Conservation (phyloP, 2,888 invertebrate genomes). For the Alviniconcha strummeri region DNA sequence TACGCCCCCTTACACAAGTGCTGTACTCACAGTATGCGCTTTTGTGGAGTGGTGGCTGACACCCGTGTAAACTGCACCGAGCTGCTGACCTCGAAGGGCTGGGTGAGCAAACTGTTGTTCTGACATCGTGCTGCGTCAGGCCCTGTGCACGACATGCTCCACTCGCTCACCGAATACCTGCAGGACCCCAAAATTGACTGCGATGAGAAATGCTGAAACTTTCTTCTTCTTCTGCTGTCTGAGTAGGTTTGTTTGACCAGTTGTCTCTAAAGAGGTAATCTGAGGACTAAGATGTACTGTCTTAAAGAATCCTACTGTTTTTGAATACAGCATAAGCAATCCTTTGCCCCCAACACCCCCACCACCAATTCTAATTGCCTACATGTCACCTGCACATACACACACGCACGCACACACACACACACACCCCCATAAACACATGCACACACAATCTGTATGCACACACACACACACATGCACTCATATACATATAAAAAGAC, state of each 20-base stretch:
- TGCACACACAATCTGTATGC: not conserved
- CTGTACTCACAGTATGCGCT: constrained; percentile 7
- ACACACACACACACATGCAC: not conserved
- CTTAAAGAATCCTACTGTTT: too few relatives aligned
- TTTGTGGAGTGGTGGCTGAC: constrained; percentile 38
- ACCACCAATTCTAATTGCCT: too few relatives aligned
- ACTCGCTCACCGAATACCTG: constrained; percentile 60
- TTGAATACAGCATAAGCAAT: too few relatives aligned
- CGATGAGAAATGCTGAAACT: too few relatives aligned
- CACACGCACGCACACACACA: too few relatives aligned
- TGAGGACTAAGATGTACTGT: not conserved
- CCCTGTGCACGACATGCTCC: constrained; percentile 57
- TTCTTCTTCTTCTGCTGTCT: too few relatives aligned
- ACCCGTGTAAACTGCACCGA: constrained; percentile 56
- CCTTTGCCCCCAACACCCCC: too few relatives aligned
- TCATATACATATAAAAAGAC: not conserved
- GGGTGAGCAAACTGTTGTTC: constrained; percentile 37
- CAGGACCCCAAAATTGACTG: constrained; percentile 8
- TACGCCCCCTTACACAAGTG: too few relatives aligned
- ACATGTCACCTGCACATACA: too few relatives aligned
- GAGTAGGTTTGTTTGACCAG: too few relatives aligned
- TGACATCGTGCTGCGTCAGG: constrained; percentile 47
- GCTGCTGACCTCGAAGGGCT: constrained; percentile 54
- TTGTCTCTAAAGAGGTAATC: not conserved
- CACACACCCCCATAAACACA: not conserved